phyloP scores from a whole-genome alignment of 2,797 vertebrate genomes.

The Corythornis leucogaster region DNA sequence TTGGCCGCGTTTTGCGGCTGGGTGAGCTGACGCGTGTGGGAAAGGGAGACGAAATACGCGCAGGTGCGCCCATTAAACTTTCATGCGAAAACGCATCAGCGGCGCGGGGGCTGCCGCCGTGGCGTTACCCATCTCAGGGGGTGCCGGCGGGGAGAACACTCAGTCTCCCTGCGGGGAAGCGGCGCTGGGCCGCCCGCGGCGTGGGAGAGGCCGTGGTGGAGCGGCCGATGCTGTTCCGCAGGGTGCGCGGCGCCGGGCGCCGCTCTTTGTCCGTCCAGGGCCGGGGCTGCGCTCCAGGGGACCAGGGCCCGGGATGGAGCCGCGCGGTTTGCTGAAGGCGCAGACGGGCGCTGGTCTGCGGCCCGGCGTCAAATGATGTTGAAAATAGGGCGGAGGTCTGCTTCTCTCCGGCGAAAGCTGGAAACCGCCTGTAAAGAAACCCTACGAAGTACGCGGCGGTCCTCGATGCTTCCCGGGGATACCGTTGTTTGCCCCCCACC shows the following conservation, averaged over 20 bases:
- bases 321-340: too few relatives aligned
- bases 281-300: neutral
- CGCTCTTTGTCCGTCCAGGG: neutral
- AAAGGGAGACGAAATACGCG: neutral
- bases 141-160: neutral
- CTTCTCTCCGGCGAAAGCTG: neutral
- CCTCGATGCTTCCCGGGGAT: neutral
- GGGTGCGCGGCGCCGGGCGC: neutral
- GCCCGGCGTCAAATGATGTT: neutral
- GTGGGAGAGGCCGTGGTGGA: neutral
- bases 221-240: neutral
- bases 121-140: neutral
- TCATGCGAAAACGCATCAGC: neutral
- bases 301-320: neutral
- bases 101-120: neutral
- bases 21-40: constrained; percentile 16
- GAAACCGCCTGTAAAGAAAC: neutral
- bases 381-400: neutral
- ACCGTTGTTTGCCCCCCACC: neutral
- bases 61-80: constrained; percentile 65
- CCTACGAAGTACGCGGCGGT: neutral
- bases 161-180: neutral
- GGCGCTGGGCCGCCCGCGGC: neutral
- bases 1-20: constrained; percentile 37
- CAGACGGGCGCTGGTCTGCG: neutral